Evolutionary conservation across 2,113 vertebrate species (phyloP), one percentile per base, ranked within the genome.

Genomic region (Oreamnos americanus): DNA sequence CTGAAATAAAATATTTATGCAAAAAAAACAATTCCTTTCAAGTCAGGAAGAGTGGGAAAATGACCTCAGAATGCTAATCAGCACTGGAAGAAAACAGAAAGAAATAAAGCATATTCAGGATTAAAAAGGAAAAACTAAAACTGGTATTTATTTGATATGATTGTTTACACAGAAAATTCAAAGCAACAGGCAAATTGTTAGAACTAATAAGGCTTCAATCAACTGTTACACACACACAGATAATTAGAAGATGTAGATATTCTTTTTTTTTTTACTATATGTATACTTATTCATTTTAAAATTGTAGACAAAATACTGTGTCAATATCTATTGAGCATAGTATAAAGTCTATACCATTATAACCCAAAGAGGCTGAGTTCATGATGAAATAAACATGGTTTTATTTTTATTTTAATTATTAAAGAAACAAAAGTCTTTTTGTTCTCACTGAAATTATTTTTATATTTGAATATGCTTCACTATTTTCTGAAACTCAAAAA

Each of bases 321-420:
- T 87, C n/a, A 60, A 47, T 93, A 67, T 86, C 30, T 95, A 25
- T 67, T 87, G 33, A 36, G 21, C 15, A 55, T 43, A 11, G 79
- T 67, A 83, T 90, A 71, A 86, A 57, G 36, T 19, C 12, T 62
- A 33, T 45, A 62, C 25, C 19, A 57, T 53, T 78, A 47, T 53
- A 93, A 91, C 30, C 11, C 2, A 28, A 74, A 93, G 57, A 90
- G 43, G 2, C 26, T 94, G 49, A 79, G 8, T 33, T 71, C n/a
- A 36, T 71, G 19, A 71, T 36, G 64, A 71, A 71, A 71, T 36
- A 71, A 71, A 71, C n/a, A 36, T 71, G 19, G 64, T 36, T 94
- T 89, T n/a, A 30, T 67, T 91, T 91, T 90, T 91, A 82, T 91
- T 91, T 90, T 91, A 82, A 58, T 76, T 94, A 78, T 93, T 87